phyloP scores from a whole-genome alignment of 1,140 invertebrate genomes.

The Contarinia nasturtii region DNA sequence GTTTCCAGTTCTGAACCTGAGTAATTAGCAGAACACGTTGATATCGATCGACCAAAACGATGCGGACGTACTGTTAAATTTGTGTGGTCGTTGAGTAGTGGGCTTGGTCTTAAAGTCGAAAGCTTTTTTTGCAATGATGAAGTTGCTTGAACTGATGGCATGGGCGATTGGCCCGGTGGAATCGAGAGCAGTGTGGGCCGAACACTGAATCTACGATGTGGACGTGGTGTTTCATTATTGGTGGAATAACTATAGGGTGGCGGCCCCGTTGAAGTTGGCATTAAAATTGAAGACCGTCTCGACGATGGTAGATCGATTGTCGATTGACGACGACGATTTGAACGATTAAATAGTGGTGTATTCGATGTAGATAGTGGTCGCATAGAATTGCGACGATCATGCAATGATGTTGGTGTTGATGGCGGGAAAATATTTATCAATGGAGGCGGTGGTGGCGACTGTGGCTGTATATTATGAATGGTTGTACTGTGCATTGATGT shows the following conservation, averaged over 20 bases:
- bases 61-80: no score
- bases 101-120: conserved; percentile 20
- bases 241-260: not conserved
- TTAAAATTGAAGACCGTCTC: not conserved
- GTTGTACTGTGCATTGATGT: not conserved
- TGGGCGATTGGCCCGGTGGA: conserved; percentile 18
- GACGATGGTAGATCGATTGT: not conserved
- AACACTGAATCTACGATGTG: conserved; percentile 18
- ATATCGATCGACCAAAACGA: no score
- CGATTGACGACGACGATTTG: not conserved
- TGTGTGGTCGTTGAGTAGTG: conserved; percentile 14
- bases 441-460: conserved; percentile 15
- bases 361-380: no score
- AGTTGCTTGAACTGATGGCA: conserved; percentile 5
- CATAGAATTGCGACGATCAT: not conserved
- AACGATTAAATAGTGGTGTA: not conserved
- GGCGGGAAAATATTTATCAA: conserved; percentile 17
- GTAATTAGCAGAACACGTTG: no score
- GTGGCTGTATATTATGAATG: not conserved
- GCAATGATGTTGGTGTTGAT: conserved; percentile 11
- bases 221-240: not conserved
- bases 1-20: no score
- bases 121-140: conserved; percentile 19
- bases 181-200: conserved; percentile 20
- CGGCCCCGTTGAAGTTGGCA: not conserved